A percentile compares a stretch with the other conserved stretches of the same genome.
phyloP scores from a whole-genome alignment of 2,797 vertebrate genomes.

The Tachyglossus aculeatus region DNA sequence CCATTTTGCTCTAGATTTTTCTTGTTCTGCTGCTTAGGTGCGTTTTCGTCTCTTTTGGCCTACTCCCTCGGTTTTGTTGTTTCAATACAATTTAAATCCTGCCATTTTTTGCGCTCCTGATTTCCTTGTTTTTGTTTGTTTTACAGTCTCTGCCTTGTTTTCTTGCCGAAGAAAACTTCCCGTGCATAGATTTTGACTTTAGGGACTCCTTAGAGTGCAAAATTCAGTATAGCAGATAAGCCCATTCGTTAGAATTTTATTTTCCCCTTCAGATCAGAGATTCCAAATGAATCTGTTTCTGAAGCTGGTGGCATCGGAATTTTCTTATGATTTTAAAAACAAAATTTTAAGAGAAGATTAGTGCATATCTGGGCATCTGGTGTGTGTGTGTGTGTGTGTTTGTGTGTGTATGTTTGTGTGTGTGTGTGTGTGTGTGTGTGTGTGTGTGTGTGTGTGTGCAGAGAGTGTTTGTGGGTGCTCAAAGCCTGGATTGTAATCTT shows the following conservation, averaged over 20 bases:
- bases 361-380: not conserved
- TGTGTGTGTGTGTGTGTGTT: not conserved
- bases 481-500: constrained; percentile 7
- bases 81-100: constrained; percentile 39
- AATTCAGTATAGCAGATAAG: too few relatives aligned
- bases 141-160: not conserved
- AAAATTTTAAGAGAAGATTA: not conserved
- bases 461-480: not conserved
- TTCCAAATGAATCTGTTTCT: constrained; percentile 4
- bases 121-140: constrained; percentile 19
- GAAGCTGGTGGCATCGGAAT: too few relatives aligned
- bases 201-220: too few relatives aligned
- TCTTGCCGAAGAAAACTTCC: not conserved
- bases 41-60: constrained; percentile 41
- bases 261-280: constrained; percentile 10
- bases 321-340: too few relatives aligned
- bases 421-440: not conserved
- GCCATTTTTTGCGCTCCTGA: constrained; percentile 6
- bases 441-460: not conserved
- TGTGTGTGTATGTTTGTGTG: not conserved
- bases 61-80: constrained; percentile 21
- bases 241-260: not conserved
- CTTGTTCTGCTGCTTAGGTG: constrained; percentile 57
- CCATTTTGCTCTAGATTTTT: constrained; percentile 68
- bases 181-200: too few relatives aligned